These are phyloP conservation scores for Micrasema longulum DNA, from an alignment of 1,140 invertebrate species.

Conservation along the genomic window DNA sequence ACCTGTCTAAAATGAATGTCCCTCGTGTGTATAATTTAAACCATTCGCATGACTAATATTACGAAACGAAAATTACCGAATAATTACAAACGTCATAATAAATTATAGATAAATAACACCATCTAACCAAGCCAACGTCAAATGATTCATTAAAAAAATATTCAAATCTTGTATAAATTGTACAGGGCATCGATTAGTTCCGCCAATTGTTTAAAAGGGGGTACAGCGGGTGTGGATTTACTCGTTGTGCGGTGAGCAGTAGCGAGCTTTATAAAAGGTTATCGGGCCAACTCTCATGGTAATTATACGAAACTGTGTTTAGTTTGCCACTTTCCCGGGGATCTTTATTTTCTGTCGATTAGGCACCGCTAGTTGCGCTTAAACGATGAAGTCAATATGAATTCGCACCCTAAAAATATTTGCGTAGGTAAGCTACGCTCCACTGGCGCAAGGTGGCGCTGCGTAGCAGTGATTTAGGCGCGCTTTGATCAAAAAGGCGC, in stretches of 20 bases:
- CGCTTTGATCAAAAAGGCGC: constrained; percentile 38
- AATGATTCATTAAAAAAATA: constrained; percentile 8
- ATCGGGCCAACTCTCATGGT: no score
- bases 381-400: constrained; percentile 16
- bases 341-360: background rate
- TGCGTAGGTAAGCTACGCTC: constrained; percentile 20
- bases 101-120: no score
- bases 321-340: constrained; percentile 3
- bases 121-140: no score
- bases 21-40: no score
- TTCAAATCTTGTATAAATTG: no score
- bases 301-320: background rate
- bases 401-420: constrained; percentile 40
- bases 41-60: no score
- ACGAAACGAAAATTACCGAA: no score
- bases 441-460: constrained; percentile 26
- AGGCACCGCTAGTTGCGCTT: constrained; percentile 17
- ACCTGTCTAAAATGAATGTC: no score
- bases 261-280: no score
- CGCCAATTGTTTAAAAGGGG: constrained; percentile 12
- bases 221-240: background rate
- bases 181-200: constrained; percentile 29
- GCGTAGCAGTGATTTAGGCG: constrained; percentile 29
- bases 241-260: no score
- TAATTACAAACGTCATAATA: no score